These are phyloP conservation scores for Lytechinus pictus DNA, from an alignment of 35 echinoderm and acorn worm species.

Conservation along the genomic window DNA sequence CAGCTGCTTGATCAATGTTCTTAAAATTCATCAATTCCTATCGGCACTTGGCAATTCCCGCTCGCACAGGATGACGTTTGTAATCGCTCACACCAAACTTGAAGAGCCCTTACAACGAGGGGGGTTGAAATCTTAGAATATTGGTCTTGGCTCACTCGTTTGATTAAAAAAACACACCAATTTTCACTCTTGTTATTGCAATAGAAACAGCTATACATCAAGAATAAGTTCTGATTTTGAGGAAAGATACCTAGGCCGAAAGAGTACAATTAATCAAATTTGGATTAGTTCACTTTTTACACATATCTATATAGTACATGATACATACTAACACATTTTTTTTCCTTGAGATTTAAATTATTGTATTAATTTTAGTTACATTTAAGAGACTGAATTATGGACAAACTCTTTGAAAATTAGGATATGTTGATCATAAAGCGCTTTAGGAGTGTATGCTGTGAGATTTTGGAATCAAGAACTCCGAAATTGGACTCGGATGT, in stretches of 20 bases:
- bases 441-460: too few relatives aligned
- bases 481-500: too few relatives aligned
- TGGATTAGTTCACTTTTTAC: not conserved
- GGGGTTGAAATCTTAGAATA: not conserved
- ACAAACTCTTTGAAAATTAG: too few relatives aligned
- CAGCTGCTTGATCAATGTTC: not conserved
- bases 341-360: too few relatives aligned
- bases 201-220: not conserved
- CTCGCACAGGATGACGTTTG: not conserved
- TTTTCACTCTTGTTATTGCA: not conserved
- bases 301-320: too few relatives aligned
- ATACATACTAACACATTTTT: too few relatives aligned
- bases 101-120: not conserved
- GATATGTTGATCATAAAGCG: too few relatives aligned
- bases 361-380: too few relatives aligned
- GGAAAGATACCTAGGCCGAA: not conserved
- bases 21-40: conserved; percentile 20
- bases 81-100: conserved; percentile 1
- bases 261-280: not conserved
- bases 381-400: too few relatives aligned
- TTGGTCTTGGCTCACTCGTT: not conserved
- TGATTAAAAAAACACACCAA: not conserved
- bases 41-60: conserved; percentile 15
- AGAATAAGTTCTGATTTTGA: not conserved
- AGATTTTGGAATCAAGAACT: too few relatives aligned